Evolutionary conservation across 2,888 invertebrate species (phyloP).

Genomic region (Chrysina gloriosa): DNA sequence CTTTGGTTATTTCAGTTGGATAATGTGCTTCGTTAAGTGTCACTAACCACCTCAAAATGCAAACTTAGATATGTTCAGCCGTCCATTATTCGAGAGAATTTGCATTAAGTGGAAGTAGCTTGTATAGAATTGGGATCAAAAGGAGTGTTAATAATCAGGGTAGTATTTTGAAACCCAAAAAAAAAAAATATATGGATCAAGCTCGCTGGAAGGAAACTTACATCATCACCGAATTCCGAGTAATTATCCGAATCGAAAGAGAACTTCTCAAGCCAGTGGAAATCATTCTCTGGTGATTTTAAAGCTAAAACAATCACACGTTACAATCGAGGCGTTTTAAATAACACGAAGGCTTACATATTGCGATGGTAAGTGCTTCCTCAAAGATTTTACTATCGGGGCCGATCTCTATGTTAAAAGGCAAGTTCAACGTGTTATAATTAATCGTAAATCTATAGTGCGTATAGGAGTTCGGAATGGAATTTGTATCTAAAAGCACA

Average conservation of each 20-base stretch:
- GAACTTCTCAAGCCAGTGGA: constrained; percentile 48
- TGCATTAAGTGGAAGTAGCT: too few relatives aligned
- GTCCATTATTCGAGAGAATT: too few relatives aligned
- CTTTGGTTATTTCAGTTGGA: too few relatives aligned
- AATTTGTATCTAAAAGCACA: constrained; percentile 67
- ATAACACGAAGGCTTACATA: constrained; percentile 67
- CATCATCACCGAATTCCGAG: constrained; percentile 37
- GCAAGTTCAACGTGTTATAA: constrained; percentile 66
- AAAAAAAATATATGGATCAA: constrained; percentile 1
- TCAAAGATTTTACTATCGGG: constrained; percentile 77
- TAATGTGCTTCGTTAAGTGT: too few relatives aligned
- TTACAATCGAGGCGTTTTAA: constrained; percentile 46
- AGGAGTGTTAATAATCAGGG: too few relatives aligned
- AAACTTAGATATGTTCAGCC: too few relatives aligned
- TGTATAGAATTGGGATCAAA: too few relatives aligned
- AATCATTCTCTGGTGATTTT: constrained; percentile 38
- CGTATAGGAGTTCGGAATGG: constrained; percentile 64
- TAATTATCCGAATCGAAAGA: constrained; percentile 29
- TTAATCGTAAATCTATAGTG: constrained; percentile 69
- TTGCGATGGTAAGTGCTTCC: constrained; percentile 78
- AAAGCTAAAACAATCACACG: constrained; percentile 40
- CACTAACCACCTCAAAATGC: too few relatives aligned
- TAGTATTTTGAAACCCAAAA: too few relatives aligned
- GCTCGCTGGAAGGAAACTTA: constrained; percentile 22
- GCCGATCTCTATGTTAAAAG: constrained; percentile 70